These are phyloP conservation scores for Tethea ocularis DNA, from an alignment of 2,888 invertebrate species.

Conservation along the genomic window DNA sequence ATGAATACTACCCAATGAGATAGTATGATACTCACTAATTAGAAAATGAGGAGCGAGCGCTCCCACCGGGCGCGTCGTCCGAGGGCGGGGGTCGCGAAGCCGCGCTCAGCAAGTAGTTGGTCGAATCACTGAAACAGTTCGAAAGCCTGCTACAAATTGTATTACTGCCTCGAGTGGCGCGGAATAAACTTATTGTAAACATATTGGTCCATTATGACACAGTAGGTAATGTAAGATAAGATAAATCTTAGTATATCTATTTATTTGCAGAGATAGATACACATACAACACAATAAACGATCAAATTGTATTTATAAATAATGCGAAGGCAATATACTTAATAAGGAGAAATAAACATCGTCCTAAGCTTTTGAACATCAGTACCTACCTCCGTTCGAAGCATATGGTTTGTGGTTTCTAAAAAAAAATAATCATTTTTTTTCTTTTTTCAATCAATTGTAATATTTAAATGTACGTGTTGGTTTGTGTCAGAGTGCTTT, in stretches of 20 bases:
- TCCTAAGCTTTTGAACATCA: too few species aligned
- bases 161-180: conserved; percentile 75
- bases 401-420: too few species aligned
- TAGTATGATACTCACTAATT: conserved; percentile 56
- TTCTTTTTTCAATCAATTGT: not conserved
- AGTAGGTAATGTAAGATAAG: not conserved
- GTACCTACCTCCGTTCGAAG: too few species aligned
- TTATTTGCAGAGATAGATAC: too few species aligned
- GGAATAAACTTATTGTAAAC: conserved; percentile 25
- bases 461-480: not conserved
- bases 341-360: too few species aligned
- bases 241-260: too few species aligned
- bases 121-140: conserved; percentile 81
- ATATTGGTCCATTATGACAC: not conserved
- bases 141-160: conserved; percentile 82
- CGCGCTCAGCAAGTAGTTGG: conserved; percentile 77
- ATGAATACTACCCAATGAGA: too few species aligned
- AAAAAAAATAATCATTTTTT: too few species aligned
- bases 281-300: too few species aligned
- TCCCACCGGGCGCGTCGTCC: conserved; percentile 44
- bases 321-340: too few species aligned
- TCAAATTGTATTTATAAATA: too few species aligned
- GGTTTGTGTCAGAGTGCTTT: conserved; percentile 4
- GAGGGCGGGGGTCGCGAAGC: conserved; percentile 69
- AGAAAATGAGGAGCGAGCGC: conserved; percentile 54